Percentiles rank a stretch among this genome's conserved stretches.
Evolutionary conservation across 2,797 vertebrate species (phyloP).

Genomic region (Steatocranus sp.): DNA sequence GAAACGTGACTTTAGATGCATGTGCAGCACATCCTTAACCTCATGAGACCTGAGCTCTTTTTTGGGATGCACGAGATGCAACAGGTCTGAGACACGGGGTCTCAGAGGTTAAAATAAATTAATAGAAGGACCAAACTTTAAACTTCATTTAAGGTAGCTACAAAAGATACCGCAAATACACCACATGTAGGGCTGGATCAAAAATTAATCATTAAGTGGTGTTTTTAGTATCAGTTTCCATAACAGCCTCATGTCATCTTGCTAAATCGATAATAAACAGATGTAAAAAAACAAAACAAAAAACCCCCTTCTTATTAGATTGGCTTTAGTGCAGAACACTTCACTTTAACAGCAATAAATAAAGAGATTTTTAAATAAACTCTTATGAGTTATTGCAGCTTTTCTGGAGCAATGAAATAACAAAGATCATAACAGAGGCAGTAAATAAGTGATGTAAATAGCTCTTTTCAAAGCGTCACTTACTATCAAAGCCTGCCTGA

Average conservation of each 20-base stretch:
- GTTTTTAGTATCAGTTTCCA: not conserved
- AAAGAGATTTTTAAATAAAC: not conserved
- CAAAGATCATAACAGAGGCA: not conserved
- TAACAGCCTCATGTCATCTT: not conserved
- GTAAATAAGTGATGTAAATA: not conserved
- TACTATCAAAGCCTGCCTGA: not conserved
- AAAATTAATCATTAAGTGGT: not conserved
- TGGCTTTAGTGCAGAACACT: not conserved
- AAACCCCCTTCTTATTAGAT: not conserved
- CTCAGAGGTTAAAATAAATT: not conserved
- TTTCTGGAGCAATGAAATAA: not conserved
- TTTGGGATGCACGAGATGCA: not conserved
- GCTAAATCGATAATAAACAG: not conserved
- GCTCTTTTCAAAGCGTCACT: not conserved
- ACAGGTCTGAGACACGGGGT: rapidly evolving
- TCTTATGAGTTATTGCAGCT: not conserved
- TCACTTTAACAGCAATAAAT: not conserved
- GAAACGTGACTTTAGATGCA: not conserved
- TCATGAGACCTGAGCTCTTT: not conserved
- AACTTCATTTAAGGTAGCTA: not conserved
- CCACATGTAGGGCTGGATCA: not conserved
- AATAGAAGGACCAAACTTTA: not conserved
- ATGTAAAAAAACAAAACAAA: not conserved
- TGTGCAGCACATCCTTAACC: not conserved
- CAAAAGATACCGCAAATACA: not conserved